Conservation (phyloP, 2,888 invertebrate species). For the Bellardia pandia region DNA sequence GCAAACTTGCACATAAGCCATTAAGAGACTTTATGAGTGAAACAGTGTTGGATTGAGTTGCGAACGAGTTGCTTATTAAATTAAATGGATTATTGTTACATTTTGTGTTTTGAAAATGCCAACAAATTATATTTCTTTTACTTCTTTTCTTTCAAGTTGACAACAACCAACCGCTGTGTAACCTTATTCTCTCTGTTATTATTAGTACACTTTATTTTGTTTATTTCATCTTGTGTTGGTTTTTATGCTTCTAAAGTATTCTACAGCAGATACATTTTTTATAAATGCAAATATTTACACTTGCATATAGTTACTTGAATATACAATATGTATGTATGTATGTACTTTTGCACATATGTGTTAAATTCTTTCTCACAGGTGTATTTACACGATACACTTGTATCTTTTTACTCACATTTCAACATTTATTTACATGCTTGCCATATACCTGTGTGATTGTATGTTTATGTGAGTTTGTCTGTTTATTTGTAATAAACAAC, state of each 20-base stretch:
- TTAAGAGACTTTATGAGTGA: not conserved
- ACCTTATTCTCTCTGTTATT: conserved; percentile 52
- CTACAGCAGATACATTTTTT: not conserved
- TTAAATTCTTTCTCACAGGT: conserved; percentile 55
- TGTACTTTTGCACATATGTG: conserved; percentile 11
- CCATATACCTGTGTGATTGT: not conserved
- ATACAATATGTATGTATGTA: not conserved
- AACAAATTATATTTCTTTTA: conserved; percentile 30
- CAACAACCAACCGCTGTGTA: conserved; percentile 49
- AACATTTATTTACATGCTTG: conserved; percentile 10
- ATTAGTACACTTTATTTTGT: not conserved
- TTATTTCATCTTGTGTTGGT: conserved; percentile 17
- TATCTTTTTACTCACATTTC: not conserved
- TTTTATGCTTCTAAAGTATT: conserved; percentile 17
- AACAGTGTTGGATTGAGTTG: not conserved
- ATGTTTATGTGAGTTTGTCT: not conserved
- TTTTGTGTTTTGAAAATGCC: conserved; percentile 39
- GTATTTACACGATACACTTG: conserved; percentile 23
- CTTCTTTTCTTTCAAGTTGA: conserved; percentile 33
- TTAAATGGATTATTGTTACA: conserved; percentile 47
- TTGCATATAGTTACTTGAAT: not conserved
- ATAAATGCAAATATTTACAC: conserved; percentile 25
- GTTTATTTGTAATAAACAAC: conserved; percentile 11
- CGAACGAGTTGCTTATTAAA: conserved; percentile 28
- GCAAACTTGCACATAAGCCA: not conserved